Evolutionary conservation across 2,888 invertebrate genomes (phyloP), one percentile per base, ranked within the genome.

Genomic region (Ectropis crepuscularia): DNA sequence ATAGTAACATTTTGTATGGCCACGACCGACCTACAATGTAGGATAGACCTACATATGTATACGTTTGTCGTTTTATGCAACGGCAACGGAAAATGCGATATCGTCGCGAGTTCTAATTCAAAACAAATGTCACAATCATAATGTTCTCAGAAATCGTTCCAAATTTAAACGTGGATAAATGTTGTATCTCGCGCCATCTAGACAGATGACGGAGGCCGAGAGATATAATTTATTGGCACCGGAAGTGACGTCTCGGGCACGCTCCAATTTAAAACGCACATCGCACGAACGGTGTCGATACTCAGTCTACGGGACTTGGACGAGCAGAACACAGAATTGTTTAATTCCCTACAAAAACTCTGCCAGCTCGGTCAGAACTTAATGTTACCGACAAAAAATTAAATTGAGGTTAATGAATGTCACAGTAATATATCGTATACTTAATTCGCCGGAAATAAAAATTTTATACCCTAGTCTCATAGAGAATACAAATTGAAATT

Each of bases 151-250:
- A 85, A 89, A 86, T 79, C 75, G 84, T 86, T 89, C 87, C 81
- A 87, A 88, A 86, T 87, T 83, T 90, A 89, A 87, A 87, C 77
- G 80, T 84, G 84, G 83, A 87, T 87, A 86, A 87, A 88, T 87
- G 85, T 87, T 89, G 86, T 86, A 86, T 88, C 86, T 82, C 83
- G 82, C 87, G 82, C 87, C 85, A 87, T 87, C 88, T 84, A 88
- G 84, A 85, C 90, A 85, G 81, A 83, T 85, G 88, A 86, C 84
- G 85, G 87, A 87, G 89, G 84, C 87, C 85, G 85, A 84, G 87
- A 87, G 86, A 87, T 88, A 88, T 90, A 90, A 91, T 88, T 90
- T 88, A 92, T 91, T 88, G 86, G 82, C 83, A 90, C 89, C 90
- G 92, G 92, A 92, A 91, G 87, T 91, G 91, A 91, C 92, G 92